Evolutionary conservation across 37 sponge, comb jelly and placozoan species (phyloP).

Genomic region (Halisarca cf. caerulea): DNA sequence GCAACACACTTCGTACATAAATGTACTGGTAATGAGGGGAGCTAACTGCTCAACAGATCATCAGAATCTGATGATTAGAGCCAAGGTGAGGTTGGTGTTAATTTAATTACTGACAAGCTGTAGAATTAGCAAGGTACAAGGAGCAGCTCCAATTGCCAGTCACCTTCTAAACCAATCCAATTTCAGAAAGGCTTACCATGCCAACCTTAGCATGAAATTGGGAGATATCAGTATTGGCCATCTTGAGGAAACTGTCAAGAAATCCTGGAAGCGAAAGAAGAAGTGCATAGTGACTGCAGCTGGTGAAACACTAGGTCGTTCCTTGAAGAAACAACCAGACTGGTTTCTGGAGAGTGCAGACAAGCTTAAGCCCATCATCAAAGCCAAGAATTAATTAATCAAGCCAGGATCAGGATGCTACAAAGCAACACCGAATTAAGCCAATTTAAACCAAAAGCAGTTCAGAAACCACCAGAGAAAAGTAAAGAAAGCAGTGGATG

Average conservation of each 20-base stretch:
- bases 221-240: no score
- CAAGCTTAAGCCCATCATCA: constrained; percentile 24
- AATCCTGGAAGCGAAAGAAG: constrained; percentile 5
- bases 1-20: neutral
- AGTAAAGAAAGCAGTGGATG: constrained; percentile 50
- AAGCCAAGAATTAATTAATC: constrained; percentile 44
- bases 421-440: neutral
- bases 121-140: neutral
- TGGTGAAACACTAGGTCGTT: neutral
- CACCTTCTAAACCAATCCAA: neutral
- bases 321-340: constrained; percentile 41
- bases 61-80: constrained; percentile 1
- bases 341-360: constrained; percentile 43
- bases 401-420: constrained; percentile 14
- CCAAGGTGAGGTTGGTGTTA: neutral
- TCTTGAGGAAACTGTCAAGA: neutral
- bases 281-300: neutral
- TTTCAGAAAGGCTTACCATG: neutral
- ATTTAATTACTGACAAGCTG: neutral
- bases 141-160: neutral
- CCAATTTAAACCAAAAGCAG: neutral
- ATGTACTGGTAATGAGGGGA: constrained; percentile 2
- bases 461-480: constrained; percentile 36
- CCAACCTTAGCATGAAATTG: no score
- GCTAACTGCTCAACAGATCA: constrained; percentile 33